Evolutionary conservation across 1,140 invertebrate species (phyloP).

Genomic region (Euura lappo): DNA sequence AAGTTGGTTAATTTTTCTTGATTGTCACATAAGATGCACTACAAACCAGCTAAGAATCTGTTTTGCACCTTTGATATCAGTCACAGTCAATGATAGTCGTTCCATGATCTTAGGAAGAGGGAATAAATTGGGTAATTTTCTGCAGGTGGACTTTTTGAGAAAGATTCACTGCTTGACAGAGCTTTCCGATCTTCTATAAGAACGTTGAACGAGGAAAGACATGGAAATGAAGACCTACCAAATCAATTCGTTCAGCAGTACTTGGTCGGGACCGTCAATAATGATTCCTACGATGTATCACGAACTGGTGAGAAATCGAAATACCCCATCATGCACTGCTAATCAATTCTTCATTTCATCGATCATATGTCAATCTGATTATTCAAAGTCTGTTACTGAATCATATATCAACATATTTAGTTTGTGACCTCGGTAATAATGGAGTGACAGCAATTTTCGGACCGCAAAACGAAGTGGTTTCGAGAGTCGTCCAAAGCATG

Average conservation of each 20-base stretch:
- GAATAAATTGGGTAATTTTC: too few relatives aligned
- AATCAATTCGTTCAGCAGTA: conserved; percentile 20
- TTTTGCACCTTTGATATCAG: too few relatives aligned
- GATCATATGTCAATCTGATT: too few relatives aligned
- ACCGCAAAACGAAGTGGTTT: conserved; percentile 69
- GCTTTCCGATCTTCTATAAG: conserved; percentile 23
- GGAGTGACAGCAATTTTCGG: conserved; percentile 85
- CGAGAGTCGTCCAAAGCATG: conserved; percentile 84
- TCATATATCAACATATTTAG: conserved; percentile 44
- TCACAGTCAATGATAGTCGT: too few relatives aligned
- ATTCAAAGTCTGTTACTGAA: too few relatives aligned
- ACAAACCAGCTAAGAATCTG: background rate
- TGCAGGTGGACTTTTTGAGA: conserved; percentile 26
- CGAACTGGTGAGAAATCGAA: conserved; percentile 15
- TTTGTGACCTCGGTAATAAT: conserved; percentile 64
- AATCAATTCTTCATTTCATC: conserved; percentile 11
- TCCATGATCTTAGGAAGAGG: too few relatives aligned
- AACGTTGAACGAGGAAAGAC: conserved; percentile 22
- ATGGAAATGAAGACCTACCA: conserved; percentile 19
- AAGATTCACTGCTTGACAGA: conserved; percentile 20
- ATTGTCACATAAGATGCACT: background rate
- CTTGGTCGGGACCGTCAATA: conserved; percentile 2
- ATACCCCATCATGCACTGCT: background rate
- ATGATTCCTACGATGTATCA: conserved; percentile 24
- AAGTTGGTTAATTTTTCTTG: background rate